Evolutionary conservation across 2,888 invertebrate species (phyloP).

Genomic region (Hirtodrosophila cameraria): DNA sequence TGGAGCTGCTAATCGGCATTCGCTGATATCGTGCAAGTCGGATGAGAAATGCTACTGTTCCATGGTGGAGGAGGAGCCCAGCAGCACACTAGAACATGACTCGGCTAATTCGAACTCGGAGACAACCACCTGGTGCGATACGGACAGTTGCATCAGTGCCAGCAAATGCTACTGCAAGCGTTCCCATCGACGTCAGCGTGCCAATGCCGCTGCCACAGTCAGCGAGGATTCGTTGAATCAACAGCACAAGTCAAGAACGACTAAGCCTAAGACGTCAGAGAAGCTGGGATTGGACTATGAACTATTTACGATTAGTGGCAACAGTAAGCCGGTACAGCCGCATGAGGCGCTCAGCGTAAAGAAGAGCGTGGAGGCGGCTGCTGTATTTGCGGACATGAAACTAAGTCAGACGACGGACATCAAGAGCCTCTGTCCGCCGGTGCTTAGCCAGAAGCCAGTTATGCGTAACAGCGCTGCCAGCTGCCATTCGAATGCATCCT

Average conservation of each 20-base stretch:
- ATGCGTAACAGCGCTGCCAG: slow-evolving; percentile 49
- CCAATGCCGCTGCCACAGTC: slow-evolving; percentile 40
- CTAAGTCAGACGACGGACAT: slow-evolving; percentile 90
- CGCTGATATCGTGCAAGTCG: slow-evolving; percentile 84
- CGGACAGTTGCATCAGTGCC: slow-evolving; percentile 93
- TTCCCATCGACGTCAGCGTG: slow-evolving; percentile 50
- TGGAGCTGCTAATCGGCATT: slow-evolving; percentile 72
- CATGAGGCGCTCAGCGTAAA: slow-evolving; percentile 92
- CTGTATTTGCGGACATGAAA: slow-evolving; percentile 91
- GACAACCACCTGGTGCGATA: slow-evolving; percentile 88
- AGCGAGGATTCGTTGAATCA: slow-evolving; percentile 78
- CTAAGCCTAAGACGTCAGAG: slow-evolving; percentile 84
- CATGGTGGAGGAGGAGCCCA: slow-evolving; percentile 84
- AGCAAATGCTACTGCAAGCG: slow-evolving; percentile 93
- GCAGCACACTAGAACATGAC: slow-evolving; percentile 82
- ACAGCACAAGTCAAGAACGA: slow-evolving; percentile 58
- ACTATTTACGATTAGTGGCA: slow-evolving; percentile 86
- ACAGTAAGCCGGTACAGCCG: slow-evolving; percentile 86
- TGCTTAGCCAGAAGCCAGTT: slow-evolving; percentile 17
- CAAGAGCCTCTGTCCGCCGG: slow-evolving; percentile 83
- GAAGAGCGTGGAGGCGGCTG: slow-evolving; percentile 95
- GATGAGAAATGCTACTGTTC: slow-evolving; percentile 88
- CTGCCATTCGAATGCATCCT: slow-evolving; percentile 65
- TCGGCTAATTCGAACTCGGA: slow-evolving; percentile 83
- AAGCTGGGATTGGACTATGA: slow-evolving; percentile 92